Conservation (phyloP, 1,140 invertebrate species). For the Neotoxoptera formosana region DNA sequence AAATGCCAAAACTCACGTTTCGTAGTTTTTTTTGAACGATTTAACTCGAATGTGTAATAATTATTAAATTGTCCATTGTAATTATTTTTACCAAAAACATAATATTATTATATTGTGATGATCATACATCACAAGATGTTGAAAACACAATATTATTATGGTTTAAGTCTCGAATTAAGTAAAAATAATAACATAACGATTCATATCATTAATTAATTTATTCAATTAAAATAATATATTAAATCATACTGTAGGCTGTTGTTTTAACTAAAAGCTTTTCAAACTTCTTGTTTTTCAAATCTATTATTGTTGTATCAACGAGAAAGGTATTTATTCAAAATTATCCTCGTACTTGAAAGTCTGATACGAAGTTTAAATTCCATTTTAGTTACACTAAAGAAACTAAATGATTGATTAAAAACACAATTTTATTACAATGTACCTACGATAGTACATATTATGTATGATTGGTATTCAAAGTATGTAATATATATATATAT, state of each 20-base stretch:
- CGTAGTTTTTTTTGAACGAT: not conserved
- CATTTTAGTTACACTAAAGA: not conserved
- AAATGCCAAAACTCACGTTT: not conserved
- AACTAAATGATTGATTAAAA: slow-evolving; percentile 1
- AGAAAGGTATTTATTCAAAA: not conserved
- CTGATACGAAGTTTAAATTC: not conserved
- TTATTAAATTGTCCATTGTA: not conserved
- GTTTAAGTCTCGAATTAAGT: not conserved
- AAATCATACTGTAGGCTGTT: not conserved
- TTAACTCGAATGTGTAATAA: not conserved
- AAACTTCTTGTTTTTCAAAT: not conserved
- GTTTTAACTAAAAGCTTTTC: not conserved
- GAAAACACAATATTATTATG: not conserved
- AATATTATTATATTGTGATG: not conserved
- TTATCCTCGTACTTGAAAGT: not conserved
- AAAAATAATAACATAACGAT: not conserved
- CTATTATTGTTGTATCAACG: not conserved
- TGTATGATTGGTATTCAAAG: not conserved
- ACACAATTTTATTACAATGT: not conserved
- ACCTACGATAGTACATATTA: too few species aligned
- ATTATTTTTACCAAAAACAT: not conserved
- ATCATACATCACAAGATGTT: not conserved
- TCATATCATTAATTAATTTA: not conserved
- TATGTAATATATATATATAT: too few species aligned
- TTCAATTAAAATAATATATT: not conserved